Evolutionary conservation across 2,797 vertebrate genomes (phyloP).

Genomic region (Rhynchotus rufescens): DNA sequence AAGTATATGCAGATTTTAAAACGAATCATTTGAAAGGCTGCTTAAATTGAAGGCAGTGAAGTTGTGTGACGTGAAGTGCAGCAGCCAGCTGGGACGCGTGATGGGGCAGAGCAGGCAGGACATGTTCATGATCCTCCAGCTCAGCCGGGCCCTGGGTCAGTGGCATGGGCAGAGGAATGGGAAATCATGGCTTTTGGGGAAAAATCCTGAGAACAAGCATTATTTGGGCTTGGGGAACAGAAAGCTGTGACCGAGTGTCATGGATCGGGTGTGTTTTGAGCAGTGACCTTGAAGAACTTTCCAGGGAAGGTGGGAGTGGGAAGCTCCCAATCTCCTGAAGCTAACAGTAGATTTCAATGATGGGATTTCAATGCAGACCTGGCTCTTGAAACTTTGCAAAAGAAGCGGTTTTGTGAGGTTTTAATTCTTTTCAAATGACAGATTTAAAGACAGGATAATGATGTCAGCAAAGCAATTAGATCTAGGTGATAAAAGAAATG

Average conservation of each 20-base stretch:
- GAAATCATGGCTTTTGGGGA: no score
- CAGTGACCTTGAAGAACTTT: background rate
- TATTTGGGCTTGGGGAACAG: no score
- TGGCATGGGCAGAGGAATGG: no score
- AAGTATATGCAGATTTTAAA: background rate
- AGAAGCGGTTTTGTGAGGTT: background rate
- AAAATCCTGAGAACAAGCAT: no score
- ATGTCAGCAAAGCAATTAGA: background rate
- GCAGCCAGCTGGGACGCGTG: background rate
- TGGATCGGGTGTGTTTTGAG: no score
- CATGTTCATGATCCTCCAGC: no score
- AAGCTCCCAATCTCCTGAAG: background rate
- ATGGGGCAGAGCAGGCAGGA: background rate
- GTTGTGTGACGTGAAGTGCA: background rate
- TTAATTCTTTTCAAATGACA: background rate
- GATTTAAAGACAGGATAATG: background rate
- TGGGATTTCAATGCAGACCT: background rate
- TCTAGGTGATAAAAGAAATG: background rate
- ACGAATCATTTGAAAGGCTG: background rate
- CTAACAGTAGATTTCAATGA: background rate
- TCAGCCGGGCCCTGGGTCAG: no score
- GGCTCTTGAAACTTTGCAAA: background rate
- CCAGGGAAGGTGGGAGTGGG: background rate
- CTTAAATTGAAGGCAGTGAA: no score
- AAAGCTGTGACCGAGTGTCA: no score